These are phyloP conservation scores for Amniataba percoides DNA, from an alignment of 2,797 vertebrate species.

Conservation along the genomic window DNA sequence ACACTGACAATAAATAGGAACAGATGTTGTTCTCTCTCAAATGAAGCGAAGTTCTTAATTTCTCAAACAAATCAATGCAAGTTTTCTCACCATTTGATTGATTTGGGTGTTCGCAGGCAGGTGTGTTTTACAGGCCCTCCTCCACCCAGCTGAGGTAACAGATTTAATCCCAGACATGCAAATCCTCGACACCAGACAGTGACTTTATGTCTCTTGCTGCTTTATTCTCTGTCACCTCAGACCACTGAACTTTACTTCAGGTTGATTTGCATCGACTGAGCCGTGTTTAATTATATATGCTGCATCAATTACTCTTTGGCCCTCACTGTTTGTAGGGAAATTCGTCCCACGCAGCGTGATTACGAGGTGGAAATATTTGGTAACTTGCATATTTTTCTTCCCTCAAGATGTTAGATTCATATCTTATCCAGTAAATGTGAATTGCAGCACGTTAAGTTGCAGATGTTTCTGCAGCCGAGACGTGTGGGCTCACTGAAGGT, in stretches of 20 bases:
- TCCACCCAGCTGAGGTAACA: slow-evolving; percentile 2
- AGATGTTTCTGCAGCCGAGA: not conserved
- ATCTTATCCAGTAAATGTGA: slow-evolving; percentile 34
- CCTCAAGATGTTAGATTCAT: not conserved
- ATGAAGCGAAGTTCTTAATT: not conserved
- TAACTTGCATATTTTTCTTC: slow-evolving; percentile 6
- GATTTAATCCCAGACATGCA: not conserved
- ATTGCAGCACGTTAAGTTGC: slow-evolving; percentile 15
- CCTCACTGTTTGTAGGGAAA: not conserved
- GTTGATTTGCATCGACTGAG: slow-evolving; percentile 22
- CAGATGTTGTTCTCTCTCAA: slow-evolving; percentile 10
- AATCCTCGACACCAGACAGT: not conserved
- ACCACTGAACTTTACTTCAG: not conserved
- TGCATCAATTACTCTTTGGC: not conserved
- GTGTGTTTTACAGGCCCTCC: not conserved
- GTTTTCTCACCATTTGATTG: not conserved
- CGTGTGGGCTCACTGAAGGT: not conserved
- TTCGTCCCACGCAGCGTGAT: slow-evolving; percentile 12
- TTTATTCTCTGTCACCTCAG: not conserved
- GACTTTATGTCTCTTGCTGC: not conserved
- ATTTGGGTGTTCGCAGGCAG: not conserved
- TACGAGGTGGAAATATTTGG: not conserved
- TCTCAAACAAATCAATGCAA: not conserved
- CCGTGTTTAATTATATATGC: slow-evolving; percentile 13
- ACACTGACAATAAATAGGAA: not conserved